Base-by-base conservation (phyloP, 2,113 vertebrate species). In the Aldabrachelys gigantea region DNA sequence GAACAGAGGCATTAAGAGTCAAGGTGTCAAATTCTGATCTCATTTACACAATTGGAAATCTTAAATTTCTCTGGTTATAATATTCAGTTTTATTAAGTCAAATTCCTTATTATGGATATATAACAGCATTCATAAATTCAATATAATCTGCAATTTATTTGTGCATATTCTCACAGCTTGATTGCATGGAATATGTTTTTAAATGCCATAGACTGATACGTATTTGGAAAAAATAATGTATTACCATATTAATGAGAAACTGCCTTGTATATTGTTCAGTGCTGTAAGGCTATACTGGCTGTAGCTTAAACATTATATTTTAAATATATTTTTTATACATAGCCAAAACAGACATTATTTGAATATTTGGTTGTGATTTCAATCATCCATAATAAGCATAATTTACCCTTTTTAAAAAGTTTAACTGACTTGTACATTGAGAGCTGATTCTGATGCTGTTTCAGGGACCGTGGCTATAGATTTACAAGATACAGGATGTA, bases 391-490 rank as follows among this genome's bases (percentile, higher is more conserved):
- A 14, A 22, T 79, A 13, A 81, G 17, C 1, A 17, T 0, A 0
- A 16, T 52, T 38, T 12, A 41, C 8, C 56, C 1, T 0, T 13
- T 78, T 4, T 57, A 78, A 57, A 5, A 16, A n/a, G 22, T 50
- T 94, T 56, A 22, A 49, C 69, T 25, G 14, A 72, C 65, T 49
- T 49, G 49, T 24, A 78, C 8, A 24, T 72, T 78, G 10, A 24
- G 31, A 81, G 25, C 21, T 50, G 49, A 16, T 85, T 47, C 82
- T 41, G 7, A 49, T 1, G 1, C 54, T 87, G 6, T 83, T 90
- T 47, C 29, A 99, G 98, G 98, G 76, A 98, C 98, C 0, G 98
- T 99, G 89, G 98, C 98, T 44, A 98, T 99, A n/a, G 98, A 98
- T 49, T n/a, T 99, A 4, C 98, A 98, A 94, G 98, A 99, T 29